Evolutionary conservation across 1,140 invertebrate genomes (phyloP), one percentile per base, ranked within the genome.

Genomic region (Musca vetustissima): DNA sequence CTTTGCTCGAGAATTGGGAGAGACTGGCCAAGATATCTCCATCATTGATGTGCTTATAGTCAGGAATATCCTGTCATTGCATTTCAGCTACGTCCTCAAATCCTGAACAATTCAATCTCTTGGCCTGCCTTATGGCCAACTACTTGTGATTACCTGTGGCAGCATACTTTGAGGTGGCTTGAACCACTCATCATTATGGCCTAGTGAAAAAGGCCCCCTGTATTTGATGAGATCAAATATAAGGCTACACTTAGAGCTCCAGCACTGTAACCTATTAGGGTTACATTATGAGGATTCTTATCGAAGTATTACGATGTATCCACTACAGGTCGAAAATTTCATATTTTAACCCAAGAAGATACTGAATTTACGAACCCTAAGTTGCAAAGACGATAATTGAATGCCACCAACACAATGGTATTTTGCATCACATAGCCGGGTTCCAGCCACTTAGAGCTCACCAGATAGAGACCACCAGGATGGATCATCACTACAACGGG

Each of bases 191-290:
- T n/a, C n/a, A n/a, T n/a, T n/a, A n/a, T n/a, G n/a, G n/a, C n/a
- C n/a, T n/a, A n/a, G n/a, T n/a, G n/a, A n/a, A n/a, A n/a, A n/a
- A n/a, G n/a, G n/a, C n/a, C n/a, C n/a, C n/a, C n/a, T n/a, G n/a
- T n/a, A n/a, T n/a, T 86, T 32, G 86, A 85, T 0, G 89, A 90
- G 4, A 92, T 64, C 73, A 91, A 82, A 74, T 92, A 89, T 57
- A 88, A 82, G 2, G 85, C 84, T 1, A 88, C 85, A 50, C 87
- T 87, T 19, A 86, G 85, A 0, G 87, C 85, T 2, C 91, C 91
- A 7, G 89, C 88, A 73, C 88, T 89, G 74, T 88, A 89, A 1
- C 91, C 90, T 73, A 89, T 88, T 49, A 93, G 82, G 1, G 90
- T 92, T 3, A 88, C 83, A 59, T 83, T 84, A 28, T 84, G 75